Evolutionary conservation across 2,888 invertebrate species (phyloP).

Genomic region (Heteromyza rotundicornis): DNA sequence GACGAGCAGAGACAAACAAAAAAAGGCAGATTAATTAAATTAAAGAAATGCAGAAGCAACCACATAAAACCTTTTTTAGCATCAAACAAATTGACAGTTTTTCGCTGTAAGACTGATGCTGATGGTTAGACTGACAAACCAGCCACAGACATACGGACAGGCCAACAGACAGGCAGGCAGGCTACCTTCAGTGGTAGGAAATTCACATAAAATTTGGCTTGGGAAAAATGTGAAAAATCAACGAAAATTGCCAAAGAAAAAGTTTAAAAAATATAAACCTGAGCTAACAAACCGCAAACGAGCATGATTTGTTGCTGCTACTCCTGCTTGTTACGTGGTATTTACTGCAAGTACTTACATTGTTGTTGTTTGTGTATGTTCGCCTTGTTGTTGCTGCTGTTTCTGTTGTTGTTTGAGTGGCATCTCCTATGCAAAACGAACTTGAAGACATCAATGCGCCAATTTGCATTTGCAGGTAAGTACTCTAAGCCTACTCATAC

Average conservation of each 20-base stretch:
- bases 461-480: not conserved
- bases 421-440: not conserved
- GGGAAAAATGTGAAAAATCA: not conserved
- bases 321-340: not conserved
- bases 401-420: not conserved
- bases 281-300: not conserved
- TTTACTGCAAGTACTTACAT: not conserved
- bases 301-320: conserved; percentile 1
- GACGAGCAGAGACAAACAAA: not conserved
- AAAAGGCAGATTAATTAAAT: not conserved
- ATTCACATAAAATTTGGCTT: not conserved
- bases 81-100: not conserved
- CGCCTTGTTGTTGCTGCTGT: not conserved
- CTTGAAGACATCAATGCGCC: too few species aligned
- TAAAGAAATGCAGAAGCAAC: conserved; percentile 1
- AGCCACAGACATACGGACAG: not conserved
- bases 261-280: not conserved
- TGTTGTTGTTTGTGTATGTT: not conserved
- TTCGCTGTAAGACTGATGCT: not conserved
- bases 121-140: not conserved
- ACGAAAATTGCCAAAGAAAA: not conserved
- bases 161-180: not conserved
- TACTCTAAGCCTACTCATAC: not conserved
- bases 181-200: not conserved
- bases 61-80: not conserved